These are phyloP conservation scores for Meiosimyza platycephala DNA, from an alignment of 2,888 invertebrate genomes.

Conservation along the genomic window DNA sequence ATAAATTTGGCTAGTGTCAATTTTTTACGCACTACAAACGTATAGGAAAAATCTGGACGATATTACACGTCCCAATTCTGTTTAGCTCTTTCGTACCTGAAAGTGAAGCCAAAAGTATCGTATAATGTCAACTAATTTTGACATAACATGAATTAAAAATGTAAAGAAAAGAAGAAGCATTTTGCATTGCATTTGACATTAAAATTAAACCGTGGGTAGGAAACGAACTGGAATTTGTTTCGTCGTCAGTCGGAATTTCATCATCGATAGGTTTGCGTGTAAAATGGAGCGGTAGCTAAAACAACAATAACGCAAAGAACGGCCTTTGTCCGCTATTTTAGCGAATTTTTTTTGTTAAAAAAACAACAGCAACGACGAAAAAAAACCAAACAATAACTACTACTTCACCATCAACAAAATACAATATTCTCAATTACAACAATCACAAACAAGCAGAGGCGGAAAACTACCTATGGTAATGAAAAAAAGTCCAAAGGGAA, in stretches of 20 bases:
- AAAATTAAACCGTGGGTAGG: too few relatives aligned
- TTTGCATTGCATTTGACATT: too few relatives aligned
- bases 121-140: too few relatives aligned
- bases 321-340: constrained; percentile 71
- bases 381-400: constrained; percentile 36
- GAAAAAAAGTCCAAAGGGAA: constrained; percentile 30
- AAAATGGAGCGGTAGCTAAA: constrained; percentile 67
- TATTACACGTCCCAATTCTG: too few relatives aligned
- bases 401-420: constrained; percentile 37
- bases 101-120: too few relatives aligned
- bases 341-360: constrained; percentile 71
- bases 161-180: too few relatives aligned
- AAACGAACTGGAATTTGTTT: too few relatives aligned
- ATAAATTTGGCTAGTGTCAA: too few relatives aligned
- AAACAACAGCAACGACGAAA: constrained; percentile 52
- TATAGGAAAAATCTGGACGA: too few relatives aligned
- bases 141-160: too few relatives aligned
- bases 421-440: constrained; percentile 31
- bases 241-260: constrained; percentile 62
- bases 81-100: too few relatives aligned
- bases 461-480: constrained; percentile 37
- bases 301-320: constrained; percentile 65
- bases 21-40: too few relatives aligned
- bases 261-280: constrained; percentile 62
- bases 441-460: constrained; percentile 31